Evolutionary conservation across 1,140 invertebrate genomes (phyloP), one percentile per base, ranked within the genome.

Genomic region (Apis cerana): DNA sequence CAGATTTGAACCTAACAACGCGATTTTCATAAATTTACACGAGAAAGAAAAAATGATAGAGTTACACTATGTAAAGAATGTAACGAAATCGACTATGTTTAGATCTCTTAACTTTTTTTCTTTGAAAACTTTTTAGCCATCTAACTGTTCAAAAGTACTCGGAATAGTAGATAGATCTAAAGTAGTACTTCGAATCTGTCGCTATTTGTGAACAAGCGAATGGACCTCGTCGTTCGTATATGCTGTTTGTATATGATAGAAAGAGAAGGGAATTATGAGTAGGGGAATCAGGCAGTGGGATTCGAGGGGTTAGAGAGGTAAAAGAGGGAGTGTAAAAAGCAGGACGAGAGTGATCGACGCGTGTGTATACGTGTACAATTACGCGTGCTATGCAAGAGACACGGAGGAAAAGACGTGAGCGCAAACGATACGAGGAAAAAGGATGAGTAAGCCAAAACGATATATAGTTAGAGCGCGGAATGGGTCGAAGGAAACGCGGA

Each of bases 271-370:
- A 65, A 83, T 58, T 2, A 19, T 5, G 17, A 13, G 69, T 19
- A 83, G 48, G 43, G 56, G 70, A 72, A 83, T 79, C 33, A 69
- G 75, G 65, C 72, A 78, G 72, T 65, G 85, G 70, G 62, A 56
- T 27, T 43, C 62, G 54, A 12, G 19, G 67, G n/a, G 9, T 12
- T 21, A 50, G 50, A 17, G 7, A 43, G 19, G 61, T 8, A n/a
- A 9, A 7, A 9, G 23, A 23, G 67, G 33, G 65, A 69, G 27
- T 17, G 56, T 69, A 59, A 78, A 69, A 78, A 68, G 27, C 76
- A 61, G 65, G 76, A 33, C 54, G n/a, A 59, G 76, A 68, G n/a
- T 23, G 65, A 78, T 80, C 58, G 56, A n/a, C 27, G 43, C 54
- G 65, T 62, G 76, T 21, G 70, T 23, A 15, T 13, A 19, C 13